phyloP scores from a whole-genome alignment of 2,113 vertebrate species.

The Anas platyrhynchos region DNA sequence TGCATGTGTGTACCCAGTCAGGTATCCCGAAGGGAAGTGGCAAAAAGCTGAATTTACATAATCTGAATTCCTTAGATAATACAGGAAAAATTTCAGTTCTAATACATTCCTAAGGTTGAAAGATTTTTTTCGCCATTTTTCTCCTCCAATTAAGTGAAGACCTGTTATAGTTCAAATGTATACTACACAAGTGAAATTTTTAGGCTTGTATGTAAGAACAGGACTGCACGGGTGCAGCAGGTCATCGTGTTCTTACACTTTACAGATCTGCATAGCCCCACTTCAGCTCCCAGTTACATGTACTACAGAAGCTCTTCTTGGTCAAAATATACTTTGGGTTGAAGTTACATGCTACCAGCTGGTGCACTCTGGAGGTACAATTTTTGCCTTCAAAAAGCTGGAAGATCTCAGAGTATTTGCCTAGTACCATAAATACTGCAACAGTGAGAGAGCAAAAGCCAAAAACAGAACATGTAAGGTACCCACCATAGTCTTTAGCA shows the following conservation, averaged over 20 bases:
- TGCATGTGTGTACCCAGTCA: neutral
- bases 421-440: neutral
- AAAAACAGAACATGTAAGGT: neutral
- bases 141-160: neutral
- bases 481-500: neutral
- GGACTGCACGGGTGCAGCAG: neutral
- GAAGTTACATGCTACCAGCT: neutral
- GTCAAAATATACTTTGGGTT: neutral
- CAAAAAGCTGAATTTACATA: neutral
- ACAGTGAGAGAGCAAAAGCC: neutral
- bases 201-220: neutral
- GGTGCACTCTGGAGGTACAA: neutral
- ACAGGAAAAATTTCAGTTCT: neutral
- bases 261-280: neutral
- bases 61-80: neutral
- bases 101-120: neutral
- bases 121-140: neutral
- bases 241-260: neutral
- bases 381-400: neutral
- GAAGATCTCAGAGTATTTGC: neutral
- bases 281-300: neutral
- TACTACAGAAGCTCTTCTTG: neutral
- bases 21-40: neutral
- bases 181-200: neutral
- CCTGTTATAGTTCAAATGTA: neutral